Evolutionary conservation across 2,888 invertebrate species (phyloP).

Genomic region (Macaria notata): DNA sequence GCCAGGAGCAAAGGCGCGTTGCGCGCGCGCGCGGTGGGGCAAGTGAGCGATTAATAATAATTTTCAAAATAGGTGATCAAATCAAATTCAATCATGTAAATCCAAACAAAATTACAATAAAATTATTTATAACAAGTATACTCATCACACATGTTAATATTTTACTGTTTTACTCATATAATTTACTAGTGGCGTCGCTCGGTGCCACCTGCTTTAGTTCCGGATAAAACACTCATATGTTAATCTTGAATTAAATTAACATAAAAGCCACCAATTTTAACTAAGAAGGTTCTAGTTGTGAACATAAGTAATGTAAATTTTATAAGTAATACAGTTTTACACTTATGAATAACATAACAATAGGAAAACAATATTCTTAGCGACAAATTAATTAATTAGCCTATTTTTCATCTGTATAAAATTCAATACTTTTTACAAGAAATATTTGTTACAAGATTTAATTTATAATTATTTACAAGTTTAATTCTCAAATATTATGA

Average conservation of each 20-base stretch:
- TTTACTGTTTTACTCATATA: constrained; percentile 17
- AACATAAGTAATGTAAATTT: no score
- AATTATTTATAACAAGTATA: constrained; percentile 33
- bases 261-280: no score
- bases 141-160: constrained; percentile 52
- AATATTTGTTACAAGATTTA: constrained; percentile 25
- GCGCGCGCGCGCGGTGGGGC: no score
- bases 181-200: neutral
- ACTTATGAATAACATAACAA: constrained; percentile 36
- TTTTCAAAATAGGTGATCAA: neutral
- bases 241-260: no score
- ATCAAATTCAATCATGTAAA: constrained; percentile 9
- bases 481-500: constrained; percentile 15
- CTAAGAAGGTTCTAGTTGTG: no score
- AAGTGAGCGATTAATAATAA: no score
- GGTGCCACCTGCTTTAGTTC: no score
- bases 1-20: no score
- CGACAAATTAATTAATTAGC: constrained; percentile 10
- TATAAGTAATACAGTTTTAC: constrained; percentile 4
- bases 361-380: constrained; percentile 32
- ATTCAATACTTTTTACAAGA: constrained; percentile 63
- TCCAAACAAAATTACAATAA: constrained; percentile 4
- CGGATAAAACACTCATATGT: no score
- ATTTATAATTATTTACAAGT: constrained; percentile 22
- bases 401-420: constrained; percentile 51